Evolutionary conservation across 1,140 invertebrate species (phyloP).

Genomic region (Rhizoglyphus robini): DNA sequence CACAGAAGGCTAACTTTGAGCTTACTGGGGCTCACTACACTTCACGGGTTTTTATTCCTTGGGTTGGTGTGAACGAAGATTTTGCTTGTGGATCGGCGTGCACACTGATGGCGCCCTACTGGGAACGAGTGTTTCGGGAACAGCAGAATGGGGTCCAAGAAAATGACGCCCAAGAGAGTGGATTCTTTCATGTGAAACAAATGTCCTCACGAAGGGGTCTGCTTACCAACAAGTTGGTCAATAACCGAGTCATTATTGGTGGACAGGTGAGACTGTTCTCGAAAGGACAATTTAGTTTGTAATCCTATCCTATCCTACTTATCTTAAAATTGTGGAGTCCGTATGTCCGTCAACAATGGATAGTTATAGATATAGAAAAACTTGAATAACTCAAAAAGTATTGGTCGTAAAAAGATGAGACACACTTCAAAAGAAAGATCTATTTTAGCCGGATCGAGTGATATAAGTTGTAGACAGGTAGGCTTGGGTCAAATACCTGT

Average conservation of each 20-base stretch:
- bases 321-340: too few species aligned
- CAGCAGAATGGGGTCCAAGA: too few species aligned
- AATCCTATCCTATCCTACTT: too few species aligned
- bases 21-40: constrained; percentile 35
- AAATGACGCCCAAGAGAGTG: not conserved
- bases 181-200: not conserved
- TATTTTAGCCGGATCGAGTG: too few species aligned
- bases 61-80: constrained; percentile 45
- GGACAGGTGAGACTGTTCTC: not conserved
- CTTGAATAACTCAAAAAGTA: too few species aligned
- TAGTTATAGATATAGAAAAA: too few species aligned
- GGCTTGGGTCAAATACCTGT: too few species aligned
- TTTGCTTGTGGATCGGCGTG: constrained; percentile 43
- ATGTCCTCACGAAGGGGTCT: not conserved
- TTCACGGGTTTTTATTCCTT: constrained; percentile 46
- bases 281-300: not conserved
- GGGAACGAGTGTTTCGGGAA: too few species aligned
- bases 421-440: too few species aligned
- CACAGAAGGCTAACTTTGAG: constrained; percentile 24
- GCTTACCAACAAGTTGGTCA: not conserved
- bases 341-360: too few species aligned
- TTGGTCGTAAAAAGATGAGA: too few species aligned
- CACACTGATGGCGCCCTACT: constrained; percentile 27
- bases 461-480: too few species aligned
- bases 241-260: not conserved